Evolutionary conservation across 2,113 vertebrate species (phyloP), one percentile per base, ranked within the genome.

Genomic region (Osmerus mordax): DNA sequence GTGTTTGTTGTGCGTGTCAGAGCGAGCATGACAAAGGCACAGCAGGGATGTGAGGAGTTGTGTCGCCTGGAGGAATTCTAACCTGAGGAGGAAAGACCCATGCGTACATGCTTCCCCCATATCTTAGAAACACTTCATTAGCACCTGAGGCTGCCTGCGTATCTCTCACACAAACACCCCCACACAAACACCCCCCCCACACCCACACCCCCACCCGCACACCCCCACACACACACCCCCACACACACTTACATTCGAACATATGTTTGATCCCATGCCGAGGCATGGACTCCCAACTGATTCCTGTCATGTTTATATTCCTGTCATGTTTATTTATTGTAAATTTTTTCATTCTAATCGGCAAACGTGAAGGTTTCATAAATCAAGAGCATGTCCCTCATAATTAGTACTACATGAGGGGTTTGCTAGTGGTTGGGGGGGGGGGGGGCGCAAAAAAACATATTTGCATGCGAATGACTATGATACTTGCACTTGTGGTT

Each of bases 41-140:
- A 81, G 83, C 82, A 64, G 47, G 73, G 72, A 81, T 74, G 78
- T 75, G 81, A 83, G 82, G 77, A 66, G 19, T 25, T 64, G 58
- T 51, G 59, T 72, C 62, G 81, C 82, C 87, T 79, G 69, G 75
- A 88, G 85, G 80, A 84, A 88, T 84, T 83, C 19, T 23, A 75
- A 77, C 77, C 83, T 83, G 63, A 41, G 28, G 75, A 73, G 32
- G 69, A 67, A 21, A 14, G 51, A 16, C 60, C 72, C 29, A 21
- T 70, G 65, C 23, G 0, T 67, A 63, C 65, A 47, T 65, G 32
- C 73, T 76, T 59, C 55, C 25, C 36, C 41, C 58, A 19, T 73
- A 76, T 79, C 59, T 67, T 66, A 36, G 29, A 74, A 76, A 71
- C 52, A 1, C 81, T 82, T 90, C 70, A 79, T 86, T 86, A 81